Base-by-base conservation (phyloP, 2,113 vertebrate genomes). In the Gallinago media region DNA sequence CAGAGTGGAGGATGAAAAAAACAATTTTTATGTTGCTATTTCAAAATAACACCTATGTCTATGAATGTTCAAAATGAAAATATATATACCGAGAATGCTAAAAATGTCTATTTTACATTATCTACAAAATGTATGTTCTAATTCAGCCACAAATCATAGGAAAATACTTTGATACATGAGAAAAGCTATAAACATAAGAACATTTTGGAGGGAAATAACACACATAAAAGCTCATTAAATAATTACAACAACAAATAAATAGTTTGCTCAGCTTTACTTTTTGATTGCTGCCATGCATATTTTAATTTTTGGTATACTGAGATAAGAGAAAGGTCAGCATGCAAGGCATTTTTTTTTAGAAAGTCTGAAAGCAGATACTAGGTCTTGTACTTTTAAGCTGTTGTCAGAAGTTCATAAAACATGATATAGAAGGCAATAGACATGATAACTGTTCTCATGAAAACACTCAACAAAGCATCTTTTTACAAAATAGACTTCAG, bases 31-130 rank as follows among this genome's bases (percentile, higher is more conserved):
- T 90, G 42, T 80, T 72, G 78, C 56, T 86, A 95, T 29, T 92
- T 95, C 89, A 96, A 97, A 65, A 94, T 95, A 95, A 97, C 89
- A 93, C 40, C 81, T 94, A 94, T 36, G 63, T 86, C 77, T 96
- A 93, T 71, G 81, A 80, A 95, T 78, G 74, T 93, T 96, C 84
- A 93, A 95, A 94, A 88, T 95, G 78, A 96, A 97, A 96, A 94
- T 78, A 96, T 97, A 96, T 90, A 92, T 95, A 97, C 80, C 84
- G 95, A 97, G 88, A 94, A 97, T 87, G 83, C 96, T 98, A 97
- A 96, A 93, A 93, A 97, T 96, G 88, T 96, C 98, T 98, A 99
- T 99, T 98, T 99, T 99, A 99, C 99, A 99, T 98, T 98, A 98
- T 99, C 97, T 98, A 99, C 99, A 98, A 97, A 97, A 98, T 87